Conservation (phyloP, 1,140 invertebrate species). For the Drosophila serrata region DNA sequence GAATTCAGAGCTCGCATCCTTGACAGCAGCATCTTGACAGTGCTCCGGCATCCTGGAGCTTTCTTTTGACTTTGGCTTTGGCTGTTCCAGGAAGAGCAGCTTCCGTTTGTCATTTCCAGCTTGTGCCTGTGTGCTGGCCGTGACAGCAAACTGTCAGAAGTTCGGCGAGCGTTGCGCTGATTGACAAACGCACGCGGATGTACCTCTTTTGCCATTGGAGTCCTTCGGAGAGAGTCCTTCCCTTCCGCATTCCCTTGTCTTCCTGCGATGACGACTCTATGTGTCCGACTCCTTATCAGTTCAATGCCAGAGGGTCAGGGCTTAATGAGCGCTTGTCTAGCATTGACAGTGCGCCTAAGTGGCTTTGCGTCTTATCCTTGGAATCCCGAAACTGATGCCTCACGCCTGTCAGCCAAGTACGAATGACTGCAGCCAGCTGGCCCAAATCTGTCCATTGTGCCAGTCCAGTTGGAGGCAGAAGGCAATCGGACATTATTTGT, state of each 20-base stretch:
- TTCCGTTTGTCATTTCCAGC: conserved; percentile 79
- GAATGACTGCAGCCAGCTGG: conserved; percentile 26
- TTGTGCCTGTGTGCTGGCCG: conserved; percentile 71
- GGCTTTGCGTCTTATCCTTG: conserved; percentile 56
- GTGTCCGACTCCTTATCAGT: conserved; percentile 60
- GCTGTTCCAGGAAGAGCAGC: conserved; percentile 47
- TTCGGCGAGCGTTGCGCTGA: conserved; percentile 60
- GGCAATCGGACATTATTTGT: conserved; percentile 17
- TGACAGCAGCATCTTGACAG: conserved; percentile 41
- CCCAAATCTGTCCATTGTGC: conserved; percentile 34
- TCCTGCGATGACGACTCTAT: conserved; percentile 35
- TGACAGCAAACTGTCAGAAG: conserved; percentile 79
- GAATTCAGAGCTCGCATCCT: conserved; percentile 10
- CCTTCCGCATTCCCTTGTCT: neutral
- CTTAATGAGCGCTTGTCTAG: conserved; percentile 78
- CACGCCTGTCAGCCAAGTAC: conserved; percentile 33
- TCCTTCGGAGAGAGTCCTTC: neutral
- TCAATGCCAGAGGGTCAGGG: conserved; percentile 66
- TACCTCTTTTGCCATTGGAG: conserved; percentile 18
- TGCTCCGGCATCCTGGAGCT: neutral
- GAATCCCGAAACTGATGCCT: conserved; percentile 54
- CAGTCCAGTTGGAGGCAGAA: neutral
- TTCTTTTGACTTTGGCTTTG: conserved; percentile 25
- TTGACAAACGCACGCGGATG: conserved; percentile 66
- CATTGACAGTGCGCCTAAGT: conserved; percentile 75